Evolutionary conservation across 2,113 vertebrate genomes (phyloP).

Genomic region (cat (Felis catus)): DNA sequence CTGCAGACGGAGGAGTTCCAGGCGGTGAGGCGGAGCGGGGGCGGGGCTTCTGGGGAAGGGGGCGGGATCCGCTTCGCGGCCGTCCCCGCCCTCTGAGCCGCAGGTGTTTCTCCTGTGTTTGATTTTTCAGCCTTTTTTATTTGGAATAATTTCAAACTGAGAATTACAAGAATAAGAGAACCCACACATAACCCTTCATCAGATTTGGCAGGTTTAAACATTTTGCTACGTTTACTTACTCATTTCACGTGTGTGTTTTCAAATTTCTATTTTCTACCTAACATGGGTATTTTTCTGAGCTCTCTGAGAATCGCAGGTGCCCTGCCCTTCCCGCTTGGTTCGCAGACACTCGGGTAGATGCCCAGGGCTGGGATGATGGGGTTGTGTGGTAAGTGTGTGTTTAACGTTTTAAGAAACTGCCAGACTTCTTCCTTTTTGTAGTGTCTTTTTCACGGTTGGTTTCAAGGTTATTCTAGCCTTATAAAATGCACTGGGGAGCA

Average conservation of each 20-base stretch:
- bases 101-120: not conserved
- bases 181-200: not conserved
- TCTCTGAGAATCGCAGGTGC: not conserved
- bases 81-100: not conserved
- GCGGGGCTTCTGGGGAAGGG: not conserved
- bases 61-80: not conserved
- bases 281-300: not conserved
- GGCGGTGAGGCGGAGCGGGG: constrained; percentile 38
- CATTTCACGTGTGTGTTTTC: not conserved
- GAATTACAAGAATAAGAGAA: not conserved
- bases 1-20: constrained; percentile 88
- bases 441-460: not conserved
- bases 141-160: not conserved
- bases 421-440: not conserved
- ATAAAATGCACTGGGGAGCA: not conserved
- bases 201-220: not conserved
- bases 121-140: not conserved
- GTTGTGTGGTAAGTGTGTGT: not conserved
- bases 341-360: not conserved
- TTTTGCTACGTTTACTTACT: not conserved
- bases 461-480: not conserved
- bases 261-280: not conserved
- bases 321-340: not conserved
- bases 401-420: not conserved
- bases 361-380: not conserved